Evolutionary conservation across 2,113 vertebrate genomes (phyloP), one percentile per base, ranked within the genome.

Genomic region (Gavialis gangeticus): DNA sequence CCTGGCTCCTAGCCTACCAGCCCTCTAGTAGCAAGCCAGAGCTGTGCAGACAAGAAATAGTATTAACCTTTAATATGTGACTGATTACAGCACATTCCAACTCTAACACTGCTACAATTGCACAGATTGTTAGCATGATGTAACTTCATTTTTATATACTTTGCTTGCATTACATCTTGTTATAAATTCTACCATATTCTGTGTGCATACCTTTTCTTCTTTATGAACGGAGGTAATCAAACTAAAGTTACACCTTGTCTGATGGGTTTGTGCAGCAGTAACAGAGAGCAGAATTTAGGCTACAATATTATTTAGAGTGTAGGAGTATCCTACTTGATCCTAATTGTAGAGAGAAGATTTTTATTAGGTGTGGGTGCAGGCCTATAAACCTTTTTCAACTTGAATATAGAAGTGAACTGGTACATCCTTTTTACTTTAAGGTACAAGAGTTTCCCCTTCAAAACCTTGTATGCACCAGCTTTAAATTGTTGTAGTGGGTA

Each of bases 401-500:
- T 10, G 6, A 17, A 3, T 3, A 56, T 55, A 71, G 56, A 17
- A 16, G 19, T 63, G 56, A 88, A 57, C 14, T n/a, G 87, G 55
- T 59, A 34, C 8, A 5, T 25, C 34, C 21, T 59, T 37, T 85
- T 84, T 76, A 24, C 6, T 5, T 37, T 19, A 25, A 87, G 37
- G 57, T 57, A 28, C 57, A 82, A 56, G 15, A 86, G 46, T 57
- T 54, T 94, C 63, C 63, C 59, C 17, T 12, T 75, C 76, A 91
- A 91, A 88, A 25, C 57, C 19, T 60, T 82, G 63, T 86, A 88
- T 19, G 80, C 79, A 59, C 9, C 9, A 55, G 55, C 85, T 94
- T 94, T 75, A 93, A 90, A 55, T 82, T 90, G 90, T 69, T 92
- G 64, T 55, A 85, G 57, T 81, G 67, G 34, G 30, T 87, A 67